Evolutionary conservation across 2,888 invertebrate species (phyloP), one percentile per base, ranked within the genome.

Genomic region (Stegana nigrithorax): DNA sequence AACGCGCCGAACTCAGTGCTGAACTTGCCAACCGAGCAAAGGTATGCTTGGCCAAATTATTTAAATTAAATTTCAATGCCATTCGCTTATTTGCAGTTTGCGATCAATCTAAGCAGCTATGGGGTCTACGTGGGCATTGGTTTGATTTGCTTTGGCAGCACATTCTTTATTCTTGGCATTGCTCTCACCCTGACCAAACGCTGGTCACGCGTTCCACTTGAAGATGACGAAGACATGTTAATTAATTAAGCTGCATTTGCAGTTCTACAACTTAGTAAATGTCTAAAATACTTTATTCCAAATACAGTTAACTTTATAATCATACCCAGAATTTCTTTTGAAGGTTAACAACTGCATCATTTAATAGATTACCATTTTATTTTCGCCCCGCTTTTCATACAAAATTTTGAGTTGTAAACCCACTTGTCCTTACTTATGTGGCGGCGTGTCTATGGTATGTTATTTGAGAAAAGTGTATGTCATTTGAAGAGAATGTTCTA

Each of bases 1-100:
- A 94, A 83, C 87, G 88, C 68, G 90, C 91, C 50, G 79, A 84
- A 51, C 82, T 91, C 6, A 89, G 89, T 42, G 84, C 88, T 4
- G 86, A 89, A 25, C 88, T 91, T 71, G 90, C 91, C 2, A 65
- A 67, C 26, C 77, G 70, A 63, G 81, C 84, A 1, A 85, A 70
- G 73, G 84, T 86, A 63, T 70, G 10, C 3, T 7, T 26, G 17
- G 1, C n/a, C 0, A 14, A 19, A 3, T 29, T 10, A 14, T 44
- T 44, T 8, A 26, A 26, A 1, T 50, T 25, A 2, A 1, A 4
- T 8, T 32, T n/a, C n/a, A n/a, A n/a, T n/a, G n/a, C n/a, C n/a
- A n/a, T n/a, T n/a, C n/a, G n/a, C n/a, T n/a, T n/a, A n/a, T 61
- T 59, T 53, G 1, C 45, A 85, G 85, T 63, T 86, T 67, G 84